Evolutionary conservation across 1,140 invertebrate species (phyloP).

Genomic region (Pseudomyrmex flavicornis): DNA sequence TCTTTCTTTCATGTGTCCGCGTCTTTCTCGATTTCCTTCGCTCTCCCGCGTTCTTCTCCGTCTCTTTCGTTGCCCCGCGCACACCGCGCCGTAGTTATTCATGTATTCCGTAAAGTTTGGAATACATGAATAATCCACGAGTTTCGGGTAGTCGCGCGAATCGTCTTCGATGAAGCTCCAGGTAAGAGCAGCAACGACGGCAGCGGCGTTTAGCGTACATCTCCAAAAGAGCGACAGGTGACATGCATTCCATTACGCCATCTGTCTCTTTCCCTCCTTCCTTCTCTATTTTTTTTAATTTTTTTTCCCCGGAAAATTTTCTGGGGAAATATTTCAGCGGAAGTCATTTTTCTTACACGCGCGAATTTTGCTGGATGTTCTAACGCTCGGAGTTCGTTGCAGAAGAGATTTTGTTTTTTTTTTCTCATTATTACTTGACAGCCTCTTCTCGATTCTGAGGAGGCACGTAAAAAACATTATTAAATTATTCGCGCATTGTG

Average conservation of each 20-base stretch:
- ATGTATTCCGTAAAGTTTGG: conserved; percentile 73
- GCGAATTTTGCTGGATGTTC: conserved; percentile 7
- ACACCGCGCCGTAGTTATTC: conserved; percentile 64
- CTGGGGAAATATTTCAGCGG: not conserved
- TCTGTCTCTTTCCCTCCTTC: not conserved
- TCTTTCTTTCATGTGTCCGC: not conserved
- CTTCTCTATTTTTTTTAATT: not conserved
- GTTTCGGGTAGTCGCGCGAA: conserved; percentile 51
- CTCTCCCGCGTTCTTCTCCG: not conserved
- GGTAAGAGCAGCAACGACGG: conserved; percentile 35
- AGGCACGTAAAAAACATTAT: not conserved
- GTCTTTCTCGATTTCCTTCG: not conserved
- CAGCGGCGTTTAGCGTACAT: conserved; percentile 58
- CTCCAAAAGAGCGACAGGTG: conserved; percentile 39
- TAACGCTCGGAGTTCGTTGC: not conserved
- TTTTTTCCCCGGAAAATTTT: not conserved
- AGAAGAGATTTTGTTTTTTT: not conserved
- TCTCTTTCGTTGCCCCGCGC: not conserved
- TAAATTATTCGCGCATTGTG: conserved; percentile 19
- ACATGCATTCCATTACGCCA: conserved; percentile 50
- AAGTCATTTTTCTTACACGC: conserved; percentile 24
- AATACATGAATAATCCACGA: conserved; percentile 72
- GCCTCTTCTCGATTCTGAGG: not conserved
- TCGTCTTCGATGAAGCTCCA: conserved; percentile 62
- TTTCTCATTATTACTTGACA: not conserved